Percentiles rank a stretch among this genome's conserved stretches.
Evolutionary conservation across 2,797 vertebrate genomes (phyloP).

Genomic region (Rhinophrynus dorsalis): DNA sequence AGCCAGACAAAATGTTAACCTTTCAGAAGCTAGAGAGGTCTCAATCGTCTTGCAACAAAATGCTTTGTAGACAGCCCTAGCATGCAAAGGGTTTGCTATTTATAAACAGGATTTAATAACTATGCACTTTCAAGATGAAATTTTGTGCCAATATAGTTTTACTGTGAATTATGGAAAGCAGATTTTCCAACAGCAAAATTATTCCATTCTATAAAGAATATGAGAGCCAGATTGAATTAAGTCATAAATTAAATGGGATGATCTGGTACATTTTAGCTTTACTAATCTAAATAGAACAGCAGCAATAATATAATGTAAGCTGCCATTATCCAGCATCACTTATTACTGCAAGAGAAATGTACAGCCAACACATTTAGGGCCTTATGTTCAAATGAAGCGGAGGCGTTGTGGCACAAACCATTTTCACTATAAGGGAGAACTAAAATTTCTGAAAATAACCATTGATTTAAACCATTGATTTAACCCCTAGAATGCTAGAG

Average conservation of each 20-base stretch:
- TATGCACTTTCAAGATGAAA: neutral
- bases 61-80: no score
- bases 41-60: no score
- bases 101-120: neutral
- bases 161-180: neutral
- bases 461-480: no score
- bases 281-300: neutral
- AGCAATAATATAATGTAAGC: neutral
- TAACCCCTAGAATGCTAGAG: no score
- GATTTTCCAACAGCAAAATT: neutral
- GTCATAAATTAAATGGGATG: neutral
- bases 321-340: neutral
- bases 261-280: neutral
- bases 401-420: no score
- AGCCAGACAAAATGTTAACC: neutral
- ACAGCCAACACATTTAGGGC: no score
- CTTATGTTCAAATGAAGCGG: no score
- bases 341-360: no score
- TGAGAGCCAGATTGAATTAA: neutral
- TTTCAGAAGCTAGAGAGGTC: no score
- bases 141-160: neutral
- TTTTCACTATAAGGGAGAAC: no score
- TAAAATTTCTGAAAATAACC: no score
- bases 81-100: neutral
- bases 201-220: neutral